Evolutionary conservation across 2,797 vertebrate species (phyloP), one percentile per base, ranked within the genome.

Genomic region (Neosilurus hyrtlii): DNA sequence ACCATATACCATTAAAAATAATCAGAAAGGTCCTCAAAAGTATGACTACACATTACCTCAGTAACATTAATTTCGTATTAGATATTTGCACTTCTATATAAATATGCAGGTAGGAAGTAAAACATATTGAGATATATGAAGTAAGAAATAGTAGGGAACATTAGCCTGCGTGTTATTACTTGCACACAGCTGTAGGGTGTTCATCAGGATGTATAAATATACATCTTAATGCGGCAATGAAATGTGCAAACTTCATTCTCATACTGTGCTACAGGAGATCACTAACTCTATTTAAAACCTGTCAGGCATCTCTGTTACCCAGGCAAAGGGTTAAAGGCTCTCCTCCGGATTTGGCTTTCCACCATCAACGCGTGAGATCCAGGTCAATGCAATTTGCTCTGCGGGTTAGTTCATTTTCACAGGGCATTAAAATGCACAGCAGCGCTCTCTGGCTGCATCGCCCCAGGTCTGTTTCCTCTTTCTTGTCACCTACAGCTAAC

Each of bases 331-430:
- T 87, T 86, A 87, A 88, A 85, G 83, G 76, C 84, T 82, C 79
- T 84, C 84, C 83, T 56, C 54, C 30, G 37, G 85, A 85, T 81
- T 87, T 84, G 86, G 67, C 85, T 90, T 86, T 86, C 82, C 84
- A 85, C 84, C 83, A 81, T 83, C 86, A 86, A 83, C 82, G 86
- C 74, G 79, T 83, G 81, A 76, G 76, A 86, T 89, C 84, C 89
- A 89, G 88, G 89, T 89, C 90, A 90, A 86, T 86, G 89, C 86
- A 90, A 90, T 90, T 90, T 89, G 86, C 88, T 89, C 86, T 78
- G 82, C 82, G 57, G 86, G 87, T 84, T 83, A 86, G 88, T 89
- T 89, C 88, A 89, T 90, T 89, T 89, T 90, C 85, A 80, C 85
- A 83, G 81, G 83, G 82, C 86, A 88, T 89, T 90, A 87, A 86